Base-by-base conservation (phyloP, 2,113 vertebrate genomes). In the Erpornis zantholeuca region DNA sequence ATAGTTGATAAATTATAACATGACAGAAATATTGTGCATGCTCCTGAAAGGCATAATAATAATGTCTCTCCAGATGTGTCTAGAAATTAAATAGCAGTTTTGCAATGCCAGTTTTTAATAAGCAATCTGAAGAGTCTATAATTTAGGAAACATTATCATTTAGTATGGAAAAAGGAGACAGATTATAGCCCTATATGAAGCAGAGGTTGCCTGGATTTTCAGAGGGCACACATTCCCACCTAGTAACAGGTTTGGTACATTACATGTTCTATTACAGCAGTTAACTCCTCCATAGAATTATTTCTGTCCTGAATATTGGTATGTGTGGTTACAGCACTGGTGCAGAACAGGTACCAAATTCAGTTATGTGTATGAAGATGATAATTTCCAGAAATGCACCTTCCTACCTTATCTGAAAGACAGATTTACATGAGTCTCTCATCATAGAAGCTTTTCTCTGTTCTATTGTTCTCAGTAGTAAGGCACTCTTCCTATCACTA, bases 31-130 rank as follows among this genome's bases (percentile, higher is more conserved):
- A 69, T 6, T 40, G 19, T 70, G 42, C 29, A 10, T 66, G 38
- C 22, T 86, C 92, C 77, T 86, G 69, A 87, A 88, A 86, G 53
- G 31, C 22, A 4, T 63, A 88, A 60, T 73, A 86, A 57, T 80
- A 90, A 96, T 68, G 42, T 82, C 36, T 69, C 47, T 59, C 78
- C 88, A 88, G 49, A 71, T 82, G 66, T 64, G 36, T 61, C 60
- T 73, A 82, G 90, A 90, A 84, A 81, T 92, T 66, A 93, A 91
- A 77, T 22, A 90, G 35, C 21, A 42, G 77, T 94, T 94, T 44
- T 61, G 53, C 70, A 61, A 76, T 72, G 52, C n/a, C 28, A 64
- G 8, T 82, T 95, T 96, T 91, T 94, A 75, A 91, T 88, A 95
- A 96, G 36, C 69, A 45, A 33, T 87, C 38, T 33, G 77, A 91